phyloP scores from a whole-genome alignment of 2,797 vertebrate species.

The Megalops cyprinoides region DNA sequence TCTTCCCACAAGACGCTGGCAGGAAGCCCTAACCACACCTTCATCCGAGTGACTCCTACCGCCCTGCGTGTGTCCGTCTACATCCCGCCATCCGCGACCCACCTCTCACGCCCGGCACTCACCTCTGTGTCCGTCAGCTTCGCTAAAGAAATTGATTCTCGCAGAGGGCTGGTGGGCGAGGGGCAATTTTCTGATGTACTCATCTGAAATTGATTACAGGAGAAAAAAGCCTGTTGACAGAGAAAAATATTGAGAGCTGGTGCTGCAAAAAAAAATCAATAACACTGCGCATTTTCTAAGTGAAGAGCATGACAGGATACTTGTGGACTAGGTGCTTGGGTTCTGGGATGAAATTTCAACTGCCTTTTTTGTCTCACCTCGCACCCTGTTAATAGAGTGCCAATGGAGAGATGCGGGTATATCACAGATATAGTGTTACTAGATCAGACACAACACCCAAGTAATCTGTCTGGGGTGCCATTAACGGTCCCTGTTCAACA shows the following conservation, averaged over 20 bases:
- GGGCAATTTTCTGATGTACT: no score
- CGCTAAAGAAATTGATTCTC: background rate
- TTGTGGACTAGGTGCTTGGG: background rate
- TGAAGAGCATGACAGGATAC: background rate
- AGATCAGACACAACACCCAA: no score
- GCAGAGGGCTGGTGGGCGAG: background rate
- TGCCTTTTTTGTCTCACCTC: background rate
- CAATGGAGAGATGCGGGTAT: no score
- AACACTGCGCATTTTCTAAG: background rate
- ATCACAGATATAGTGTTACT: no score
- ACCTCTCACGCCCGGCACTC: background rate
- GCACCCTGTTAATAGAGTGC: no score
- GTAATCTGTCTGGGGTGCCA: no score
- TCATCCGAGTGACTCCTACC: background rate
- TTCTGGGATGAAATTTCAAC: background rate
- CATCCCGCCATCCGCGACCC: background rate
- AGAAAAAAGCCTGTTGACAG: background rate
- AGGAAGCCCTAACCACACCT: conserved; percentile 10
- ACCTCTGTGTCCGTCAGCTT: background rate
- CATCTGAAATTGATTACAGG: background rate
- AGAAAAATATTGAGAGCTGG: background rate
- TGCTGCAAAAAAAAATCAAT: background rate
- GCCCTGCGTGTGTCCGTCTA: no score
- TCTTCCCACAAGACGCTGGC: background rate
- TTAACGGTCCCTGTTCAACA: no score